Evolutionary conservation across 2,888 invertebrate species (phyloP).

Genomic region (Ochlodes sylvanus): DNA sequence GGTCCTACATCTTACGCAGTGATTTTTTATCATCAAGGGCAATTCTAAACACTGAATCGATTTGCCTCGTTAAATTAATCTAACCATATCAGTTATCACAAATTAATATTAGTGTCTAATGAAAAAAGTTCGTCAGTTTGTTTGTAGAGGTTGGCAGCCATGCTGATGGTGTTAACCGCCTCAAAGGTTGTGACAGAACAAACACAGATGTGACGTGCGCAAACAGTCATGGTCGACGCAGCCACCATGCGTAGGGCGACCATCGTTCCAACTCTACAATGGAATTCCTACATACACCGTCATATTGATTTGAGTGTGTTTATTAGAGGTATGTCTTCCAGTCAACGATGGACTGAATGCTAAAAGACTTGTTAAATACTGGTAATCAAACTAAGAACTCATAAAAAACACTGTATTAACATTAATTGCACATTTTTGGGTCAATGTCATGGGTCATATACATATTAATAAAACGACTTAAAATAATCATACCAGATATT

Average conservation of each 20-base stretch:
- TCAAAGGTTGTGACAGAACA: constrained; percentile 76
- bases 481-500: constrained; percentile 13
- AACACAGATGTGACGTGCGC: constrained; percentile 79
- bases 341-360: not conserved
- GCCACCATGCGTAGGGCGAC: constrained; percentile 8
- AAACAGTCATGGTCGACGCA: constrained; percentile 55
- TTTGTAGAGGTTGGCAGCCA: constrained; percentile 37
- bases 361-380: not conserved
- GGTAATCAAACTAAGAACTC: not conserved
- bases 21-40: too few relatives aligned
- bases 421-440: not conserved
- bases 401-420: not conserved
- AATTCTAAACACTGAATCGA: too few relatives aligned
- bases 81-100: constrained; percentile 14
- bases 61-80: not conserved
- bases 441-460: constrained; percentile 7
- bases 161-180: constrained; percentile 60
- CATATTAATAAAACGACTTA: not conserved
- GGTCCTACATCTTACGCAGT: too few relatives aligned
- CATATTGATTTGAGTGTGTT: too few relatives aligned
- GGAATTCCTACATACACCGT: not conserved
- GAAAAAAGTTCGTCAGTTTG: constrained; percentile 24
- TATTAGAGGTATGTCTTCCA: too few relatives aligned
- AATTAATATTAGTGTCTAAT: constrained; percentile 27
- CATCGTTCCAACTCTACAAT: constrained; percentile 4